Base-by-base conservation (phyloP, 2,888 invertebrate species). In the Eulithis testata region DNA sequence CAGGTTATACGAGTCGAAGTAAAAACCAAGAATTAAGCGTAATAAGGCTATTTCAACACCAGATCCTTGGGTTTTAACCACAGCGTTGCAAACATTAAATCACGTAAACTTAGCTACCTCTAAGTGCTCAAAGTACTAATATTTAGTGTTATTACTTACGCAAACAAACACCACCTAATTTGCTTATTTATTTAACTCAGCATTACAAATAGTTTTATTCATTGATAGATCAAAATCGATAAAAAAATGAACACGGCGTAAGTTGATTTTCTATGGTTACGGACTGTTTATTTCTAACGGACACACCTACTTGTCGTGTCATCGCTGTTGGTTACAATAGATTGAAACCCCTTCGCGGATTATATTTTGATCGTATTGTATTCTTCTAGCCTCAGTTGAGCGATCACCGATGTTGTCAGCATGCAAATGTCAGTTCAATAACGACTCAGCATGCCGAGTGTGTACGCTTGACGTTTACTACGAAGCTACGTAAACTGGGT, bases 11-110 rank as follows among this genome's bases (percentile, higher is more conserved):
- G 68, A 65, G 69, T 70, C 65, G 68, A 60, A 73, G 74, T 76
- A 73, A 77, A 76, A 77, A 70, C 65, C 31, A 60, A 63, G 69
- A 79, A 81, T 78, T 79, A 78, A 70, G 69, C 68, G 68, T 73
- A 76, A 77, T 77, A 73, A 75, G 68, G 73, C 73, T 60, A 74
- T 82, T 82, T 79, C 79, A 70, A 80, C 76, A 81, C 63, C 9
- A 69, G 70, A 56, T 68, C 72, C 61, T 61, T 61, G 59, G 76
- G 73, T 71, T 76, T 69, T 72, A 75, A 75, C 71, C 63, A 72
- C 72, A 75, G 68, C 66, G 67, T 72, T 75, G 73, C 72, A 60
- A 43, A 57, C 50, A 53, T 21, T 57, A 52, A 62, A 70, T 71
- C 74, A 74, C 74, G 68, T 66, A 76, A 74, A 75, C 74, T 45